Evolutionary conservation across 2,888 invertebrate genomes (phyloP).

Genomic region (Acheta domesticus): DNA sequence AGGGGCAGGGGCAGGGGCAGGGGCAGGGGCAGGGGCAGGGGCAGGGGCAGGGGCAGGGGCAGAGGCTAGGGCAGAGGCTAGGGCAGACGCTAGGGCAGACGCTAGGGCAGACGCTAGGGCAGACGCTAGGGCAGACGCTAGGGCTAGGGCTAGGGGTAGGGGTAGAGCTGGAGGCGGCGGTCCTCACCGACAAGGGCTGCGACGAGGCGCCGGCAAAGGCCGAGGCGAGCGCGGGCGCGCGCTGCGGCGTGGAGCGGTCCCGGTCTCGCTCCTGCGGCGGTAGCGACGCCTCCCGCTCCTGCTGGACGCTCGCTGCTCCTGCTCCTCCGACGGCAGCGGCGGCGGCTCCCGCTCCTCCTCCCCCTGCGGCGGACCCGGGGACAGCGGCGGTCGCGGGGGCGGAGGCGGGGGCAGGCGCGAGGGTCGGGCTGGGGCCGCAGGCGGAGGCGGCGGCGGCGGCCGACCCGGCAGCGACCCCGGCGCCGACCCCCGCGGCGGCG

Average conservation of each 20-base stretch:
- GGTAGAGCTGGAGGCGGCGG: background rate
- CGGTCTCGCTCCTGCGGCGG: background rate
- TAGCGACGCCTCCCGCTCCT: background rate
- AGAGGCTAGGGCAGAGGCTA: no score
- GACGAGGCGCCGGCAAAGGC: background rate
- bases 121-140: no score
- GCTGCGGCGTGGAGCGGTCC: constrained; percentile 7
- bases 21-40: no score
- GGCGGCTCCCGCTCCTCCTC: no score
- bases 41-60: no score
- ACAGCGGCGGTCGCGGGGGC: background rate
- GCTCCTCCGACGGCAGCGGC: no score
- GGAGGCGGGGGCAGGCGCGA: background rate
- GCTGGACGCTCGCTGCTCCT: no score
- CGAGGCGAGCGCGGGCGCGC: background rate
- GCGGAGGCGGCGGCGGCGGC: background rate
- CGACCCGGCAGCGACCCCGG: background rate
- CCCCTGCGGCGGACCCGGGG: background rate
- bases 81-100: no score
- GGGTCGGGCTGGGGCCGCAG: background rate
- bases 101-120: no score
- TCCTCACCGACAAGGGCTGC: constrained; percentile 9
- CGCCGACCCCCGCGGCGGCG: constrained; percentile 4
- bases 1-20: no score
- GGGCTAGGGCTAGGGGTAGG: no score